Evolutionary conservation across 2,113 vertebrate genomes (phyloP), one percentile per base, ranked within the genome.

Genomic region (Thamnaconus septentrionalis): DNA sequence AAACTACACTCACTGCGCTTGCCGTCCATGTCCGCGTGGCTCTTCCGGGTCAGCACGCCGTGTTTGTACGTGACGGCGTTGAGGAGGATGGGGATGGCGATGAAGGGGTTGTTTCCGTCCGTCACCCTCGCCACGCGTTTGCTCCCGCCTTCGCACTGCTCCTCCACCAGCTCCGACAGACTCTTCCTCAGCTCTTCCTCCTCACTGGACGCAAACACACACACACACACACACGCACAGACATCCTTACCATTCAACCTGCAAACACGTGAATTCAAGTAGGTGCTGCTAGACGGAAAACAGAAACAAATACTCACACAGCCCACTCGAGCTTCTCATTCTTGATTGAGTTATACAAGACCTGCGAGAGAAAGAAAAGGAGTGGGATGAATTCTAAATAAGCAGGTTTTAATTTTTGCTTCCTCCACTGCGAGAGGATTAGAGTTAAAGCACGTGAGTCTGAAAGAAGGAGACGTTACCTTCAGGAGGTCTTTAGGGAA

Each of bases 261-360:
- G n/a, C 44, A 45, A 59, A 46, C n/a, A 74, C 75, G 42, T 18
- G 44, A 48, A 69, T 40, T 62, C 7, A 10, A 58, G 44, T 31
- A 31, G 18, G 18, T 31, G 18, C 18, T 31, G 18, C 18, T 31
- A 31, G 11, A 60, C 18, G 44, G 5, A 56, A 43, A 43, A 64
- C 52, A 55, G 18, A 53, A 61, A 65, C 31, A 8, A 45, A 71
- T 91, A 97, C 96, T 98, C 90, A 98, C 96, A 98, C 94, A 64
- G 96, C 96, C 96, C 96, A 98, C 82, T 98, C 96, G 41, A 98
- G 93, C 89, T 98, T 98, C 84, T 98, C 96, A 47, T 98, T 98
- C 93, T 97, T 98, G 91, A 98, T 98, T 39, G 96, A 98, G 88
- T 95, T 98, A 78, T 98, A 98, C 40, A 98, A 91, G 50, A 94